Evolutionary conservation across 1,140 invertebrate genomes (phyloP).

Genomic region (Zeugodacus cucurbitae): DNA sequence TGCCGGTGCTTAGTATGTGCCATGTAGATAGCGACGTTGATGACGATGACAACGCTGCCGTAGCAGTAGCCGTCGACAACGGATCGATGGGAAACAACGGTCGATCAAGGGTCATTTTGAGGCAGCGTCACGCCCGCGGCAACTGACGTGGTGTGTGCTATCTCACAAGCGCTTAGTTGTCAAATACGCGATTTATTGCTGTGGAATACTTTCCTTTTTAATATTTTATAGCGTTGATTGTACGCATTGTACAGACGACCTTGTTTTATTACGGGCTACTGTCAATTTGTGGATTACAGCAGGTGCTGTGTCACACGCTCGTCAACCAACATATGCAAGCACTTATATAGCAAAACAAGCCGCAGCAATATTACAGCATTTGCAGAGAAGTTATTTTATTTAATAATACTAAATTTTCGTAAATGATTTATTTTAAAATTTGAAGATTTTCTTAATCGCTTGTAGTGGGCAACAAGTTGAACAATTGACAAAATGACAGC

Average conservation of each 20-base stretch:
- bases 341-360: background rate
- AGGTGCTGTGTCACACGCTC: conserved; percentile 7
- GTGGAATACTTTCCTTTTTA: background rate
- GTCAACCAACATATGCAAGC: background rate
- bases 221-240: conserved; percentile 16
- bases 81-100: conserved; percentile 62
- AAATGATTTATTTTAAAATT: no score
- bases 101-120: conserved; percentile 50
- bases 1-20: conserved; percentile 4
- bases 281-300: background rate
- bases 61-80: conserved; percentile 51
- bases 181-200: background rate
- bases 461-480: conserved; percentile 10
- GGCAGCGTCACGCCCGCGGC: background rate
- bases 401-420: no score
- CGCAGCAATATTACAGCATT: background rate
- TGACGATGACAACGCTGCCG: conserved; percentile 49
- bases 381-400: background rate
- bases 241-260: background rate
- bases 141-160: background rate
- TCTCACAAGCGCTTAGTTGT: background rate
- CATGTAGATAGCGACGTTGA: conserved; percentile 42
- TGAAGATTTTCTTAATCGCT: no score
- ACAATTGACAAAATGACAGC: background rate
- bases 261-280: background rate